Evolutionary conservation across 2,113 vertebrate genomes (phyloP).

Genomic region (Carettochelys insculpta): DNA sequence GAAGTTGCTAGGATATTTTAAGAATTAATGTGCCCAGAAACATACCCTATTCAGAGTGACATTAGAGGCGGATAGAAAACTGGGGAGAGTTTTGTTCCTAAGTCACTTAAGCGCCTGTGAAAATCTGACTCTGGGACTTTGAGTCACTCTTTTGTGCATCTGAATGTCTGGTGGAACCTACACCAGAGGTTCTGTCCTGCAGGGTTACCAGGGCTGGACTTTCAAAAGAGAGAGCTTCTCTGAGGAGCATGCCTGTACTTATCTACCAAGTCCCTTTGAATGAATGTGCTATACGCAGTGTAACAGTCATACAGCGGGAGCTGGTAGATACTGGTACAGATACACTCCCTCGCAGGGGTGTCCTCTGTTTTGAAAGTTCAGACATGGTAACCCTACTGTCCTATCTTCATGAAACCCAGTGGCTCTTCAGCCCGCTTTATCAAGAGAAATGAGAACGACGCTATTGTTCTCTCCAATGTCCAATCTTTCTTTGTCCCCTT

Average conservation of each 20-base stretch:
- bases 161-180: not conserved
- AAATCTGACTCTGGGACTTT: not conserved
- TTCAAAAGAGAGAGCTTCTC: too few species aligned
- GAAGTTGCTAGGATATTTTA: not conserved
- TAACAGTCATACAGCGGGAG: too few species aligned
- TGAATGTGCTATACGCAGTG: too few species aligned
- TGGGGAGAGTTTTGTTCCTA: not conserved
- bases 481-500: too few species aligned
- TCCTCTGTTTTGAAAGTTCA: too few species aligned
- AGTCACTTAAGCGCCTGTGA: not conserved
- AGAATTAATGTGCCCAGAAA: not conserved
- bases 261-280: too few species aligned
- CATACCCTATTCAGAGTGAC: not conserved
- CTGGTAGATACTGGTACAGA: too few species aligned
- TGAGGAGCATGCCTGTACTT: too few species aligned
- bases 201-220: too few species aligned
- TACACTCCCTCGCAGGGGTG: too few species aligned
- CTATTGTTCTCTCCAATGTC: not conserved
- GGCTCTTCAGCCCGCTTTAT: not conserved
- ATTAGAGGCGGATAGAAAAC: not conserved
- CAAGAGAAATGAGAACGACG: not conserved
- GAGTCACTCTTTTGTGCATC: not conserved
- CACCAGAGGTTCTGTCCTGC: not conserved
- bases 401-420: not conserved
- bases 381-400: too few species aligned